Conservation (phyloP, 2,888 invertebrate species). For the Athetis lepigone region DNA sequence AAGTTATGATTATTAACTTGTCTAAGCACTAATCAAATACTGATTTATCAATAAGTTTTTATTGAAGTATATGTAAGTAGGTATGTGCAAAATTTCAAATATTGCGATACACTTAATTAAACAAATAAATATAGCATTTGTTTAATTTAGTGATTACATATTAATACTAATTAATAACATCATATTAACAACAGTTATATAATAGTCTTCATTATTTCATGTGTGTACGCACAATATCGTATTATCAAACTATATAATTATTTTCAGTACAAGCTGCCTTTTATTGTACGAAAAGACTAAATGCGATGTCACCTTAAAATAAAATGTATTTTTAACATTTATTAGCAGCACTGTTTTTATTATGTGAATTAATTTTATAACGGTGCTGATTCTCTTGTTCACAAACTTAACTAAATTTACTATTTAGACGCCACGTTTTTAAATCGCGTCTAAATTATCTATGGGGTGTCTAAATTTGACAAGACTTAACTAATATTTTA, state of each 20-base stretch:
- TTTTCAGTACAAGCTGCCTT: not conserved
- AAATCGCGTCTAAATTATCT: too few species aligned
- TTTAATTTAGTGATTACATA: not conserved
- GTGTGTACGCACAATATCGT: not conserved
- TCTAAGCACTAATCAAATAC: slow-evolving; percentile 53
- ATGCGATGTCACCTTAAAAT: not conserved
- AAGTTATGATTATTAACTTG: slow-evolving; percentile 32
- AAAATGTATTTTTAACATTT: not conserved
- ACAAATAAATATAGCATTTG: not conserved
- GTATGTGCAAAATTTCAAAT: slow-evolving; percentile 13
- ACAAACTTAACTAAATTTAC: too few species aligned
- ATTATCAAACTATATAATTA: not conserved
- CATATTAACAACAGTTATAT: slow-evolving; percentile 4
- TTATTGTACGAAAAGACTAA: not conserved
- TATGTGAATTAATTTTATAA: too few species aligned
- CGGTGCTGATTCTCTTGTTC: too few species aligned
- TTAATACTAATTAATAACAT: too few species aligned
- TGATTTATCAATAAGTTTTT: slow-evolving; percentile 38
- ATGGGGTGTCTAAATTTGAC: too few species aligned
- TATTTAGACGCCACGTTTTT: too few species aligned
- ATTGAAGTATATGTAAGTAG: slow-evolving; percentile 10
- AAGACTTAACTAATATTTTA: too few species aligned
- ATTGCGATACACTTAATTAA: slow-evolving; percentile 9
- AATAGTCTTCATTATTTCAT: slow-evolving; percentile 10
- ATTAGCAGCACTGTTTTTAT: not conserved